These are phyloP conservation scores for Hoplias malabaricus DNA, from an alignment of 2,113 vertebrate species.

Conservation along the genomic window DNA sequence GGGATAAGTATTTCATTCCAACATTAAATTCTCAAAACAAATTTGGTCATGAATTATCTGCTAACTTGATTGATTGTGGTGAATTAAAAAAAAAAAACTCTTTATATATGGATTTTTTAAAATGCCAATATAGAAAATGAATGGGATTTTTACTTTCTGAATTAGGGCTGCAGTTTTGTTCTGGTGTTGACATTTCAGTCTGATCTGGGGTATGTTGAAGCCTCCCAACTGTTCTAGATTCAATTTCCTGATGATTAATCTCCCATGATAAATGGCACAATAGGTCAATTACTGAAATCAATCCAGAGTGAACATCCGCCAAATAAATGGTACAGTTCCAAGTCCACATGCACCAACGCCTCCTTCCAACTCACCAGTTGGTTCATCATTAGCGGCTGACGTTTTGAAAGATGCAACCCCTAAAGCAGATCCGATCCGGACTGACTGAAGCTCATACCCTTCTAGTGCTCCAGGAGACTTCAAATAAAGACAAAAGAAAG, in stretches of 20 bases:
- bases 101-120: too few relatives aligned
- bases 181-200: too few relatives aligned
- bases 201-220: too few relatives aligned
- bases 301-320: conserved; percentile 1
- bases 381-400: background rate
- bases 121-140: too few relatives aligned
- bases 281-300: conserved; percentile 46
- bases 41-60: too few relatives aligned
- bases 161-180: too few relatives aligned
- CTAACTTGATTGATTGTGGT: too few relatives aligned
- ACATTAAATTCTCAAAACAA: too few relatives aligned
- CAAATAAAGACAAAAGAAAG: conserved; percentile 24
- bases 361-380: background rate
- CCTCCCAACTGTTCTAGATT: conserved; percentile 32
- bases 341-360: background rate
- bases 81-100: too few relatives aligned
- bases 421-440: background rate
- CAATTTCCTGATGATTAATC: conserved; percentile 45
- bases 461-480: background rate
- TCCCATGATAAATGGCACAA: conserved; percentile 36
- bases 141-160: too few relatives aligned
- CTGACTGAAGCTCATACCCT: background rate
- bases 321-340: too few relatives aligned
- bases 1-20: too few relatives aligned
- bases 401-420: background rate